A percentile compares a stretch with the other conserved stretches of the same genome.
These are phyloP conservation scores for Sphaeridia pumilis DNA, from an alignment of 2,888 invertebrate species.

Conservation along the genomic window DNA sequence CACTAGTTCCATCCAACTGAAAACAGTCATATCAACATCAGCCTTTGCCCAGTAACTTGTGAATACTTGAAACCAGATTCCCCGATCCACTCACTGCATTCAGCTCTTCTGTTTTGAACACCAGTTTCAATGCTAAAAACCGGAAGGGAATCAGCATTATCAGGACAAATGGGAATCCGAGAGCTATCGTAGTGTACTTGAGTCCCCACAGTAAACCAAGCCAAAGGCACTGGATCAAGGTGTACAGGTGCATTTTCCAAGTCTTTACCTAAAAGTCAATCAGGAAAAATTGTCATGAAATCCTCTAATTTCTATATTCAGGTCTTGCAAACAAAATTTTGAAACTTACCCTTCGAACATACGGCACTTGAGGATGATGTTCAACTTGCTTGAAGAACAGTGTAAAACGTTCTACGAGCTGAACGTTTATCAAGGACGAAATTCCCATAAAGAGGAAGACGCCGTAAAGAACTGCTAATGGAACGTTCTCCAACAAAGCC, in stretches of 20 bases:
- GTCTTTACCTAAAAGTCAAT: constrained; percentile 61
- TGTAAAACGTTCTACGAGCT: constrained; percentile 79
- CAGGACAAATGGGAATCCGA: constrained; percentile 88
- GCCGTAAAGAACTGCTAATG: constrained; percentile 93
- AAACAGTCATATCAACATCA: neutral
- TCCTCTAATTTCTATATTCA: neutral
- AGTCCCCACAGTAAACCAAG: constrained; percentile 71
- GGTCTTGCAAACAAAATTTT: too few relatives aligned
- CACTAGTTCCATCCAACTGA: constrained; percentile 13
- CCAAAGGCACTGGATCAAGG: constrained; percentile 67
- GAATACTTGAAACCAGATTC: too few relatives aligned
- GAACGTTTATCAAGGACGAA: constrained; percentile 84
- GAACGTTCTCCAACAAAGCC: constrained; percentile 65
- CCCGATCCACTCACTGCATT: constrained; percentile 76
- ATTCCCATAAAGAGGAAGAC: constrained; percentile 88
- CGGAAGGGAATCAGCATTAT: constrained; percentile 82
- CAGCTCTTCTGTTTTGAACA: constrained; percentile 71
- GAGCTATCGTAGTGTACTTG: constrained; percentile 76
- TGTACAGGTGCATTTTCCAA: constrained; percentile 83
- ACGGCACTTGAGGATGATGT: constrained; percentile 65
- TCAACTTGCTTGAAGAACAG: constrained; percentile 89
- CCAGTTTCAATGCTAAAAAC: constrained; percentile 51
- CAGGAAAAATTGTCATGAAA: constrained; percentile 40
- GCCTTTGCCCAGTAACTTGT: neutral
- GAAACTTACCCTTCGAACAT: constrained; percentile 62